These are phyloP conservation scores for Semaprochilodus insignis DNA, from an alignment of 2,797 vertebrate genomes.

Conservation along the genomic window DNA sequence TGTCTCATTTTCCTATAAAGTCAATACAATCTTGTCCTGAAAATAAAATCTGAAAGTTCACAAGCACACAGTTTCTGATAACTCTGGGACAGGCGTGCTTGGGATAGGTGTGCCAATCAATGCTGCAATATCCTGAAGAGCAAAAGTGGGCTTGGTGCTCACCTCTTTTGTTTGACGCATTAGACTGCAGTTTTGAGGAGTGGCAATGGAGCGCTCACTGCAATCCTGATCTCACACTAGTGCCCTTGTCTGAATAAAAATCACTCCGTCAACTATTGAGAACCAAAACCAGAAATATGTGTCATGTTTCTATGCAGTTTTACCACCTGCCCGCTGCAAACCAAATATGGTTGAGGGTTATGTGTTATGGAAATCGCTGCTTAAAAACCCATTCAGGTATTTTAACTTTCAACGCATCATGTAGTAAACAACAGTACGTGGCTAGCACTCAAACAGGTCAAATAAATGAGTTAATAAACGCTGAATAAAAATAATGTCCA, in stretches of 20 bases:
- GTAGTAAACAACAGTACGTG: neutral
- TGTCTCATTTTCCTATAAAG: neutral
- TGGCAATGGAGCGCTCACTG: conserved; percentile 43
- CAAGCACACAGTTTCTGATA: neutral
- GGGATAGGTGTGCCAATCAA: conserved; percentile 38
- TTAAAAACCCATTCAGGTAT: neutral
- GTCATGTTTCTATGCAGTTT: neutral
- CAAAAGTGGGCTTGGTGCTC: neutral
- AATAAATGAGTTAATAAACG: neutral
- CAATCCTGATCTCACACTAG: conserved; percentile 29
- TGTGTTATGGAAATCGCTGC: neutral
- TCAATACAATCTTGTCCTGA: neutral
- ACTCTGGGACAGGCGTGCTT: neutral
- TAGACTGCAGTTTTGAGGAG: conserved; percentile 54
- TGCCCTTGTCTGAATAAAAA: neutral
- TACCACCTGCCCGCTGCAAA: too few relatives aligned
- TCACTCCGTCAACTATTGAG: neutral
- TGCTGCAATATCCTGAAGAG: conserved; percentile 26
- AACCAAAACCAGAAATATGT: neutral
- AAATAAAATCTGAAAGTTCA: neutral
- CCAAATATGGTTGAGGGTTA: neutral
- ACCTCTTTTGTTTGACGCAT: conserved; percentile 48
- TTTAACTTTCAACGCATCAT: neutral
- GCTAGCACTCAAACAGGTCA: neutral
- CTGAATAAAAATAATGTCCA: neutral